These are phyloP conservation scores for Probosciger aterrimus DNA, from an alignment of 2,113 vertebrate genomes.

Conservation along the genomic window DNA sequence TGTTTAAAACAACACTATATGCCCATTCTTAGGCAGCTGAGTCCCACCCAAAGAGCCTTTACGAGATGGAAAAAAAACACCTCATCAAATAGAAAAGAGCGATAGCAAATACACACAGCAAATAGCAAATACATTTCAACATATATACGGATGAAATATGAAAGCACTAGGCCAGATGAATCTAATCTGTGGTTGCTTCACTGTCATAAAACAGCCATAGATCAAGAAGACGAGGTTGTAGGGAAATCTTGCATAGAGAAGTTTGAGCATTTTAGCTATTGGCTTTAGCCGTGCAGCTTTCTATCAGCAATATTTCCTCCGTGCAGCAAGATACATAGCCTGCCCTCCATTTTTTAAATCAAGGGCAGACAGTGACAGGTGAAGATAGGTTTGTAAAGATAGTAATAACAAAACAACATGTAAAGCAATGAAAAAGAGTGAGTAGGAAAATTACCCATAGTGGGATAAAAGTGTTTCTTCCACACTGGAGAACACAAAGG, in stretches of 20 bases:
- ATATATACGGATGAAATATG: constrained; percentile 45
- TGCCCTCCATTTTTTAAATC: constrained; percentile 16
- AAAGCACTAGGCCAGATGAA: constrained; percentile 48
- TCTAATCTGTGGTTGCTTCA: constrained; percentile 46
- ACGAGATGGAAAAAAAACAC: background rate
- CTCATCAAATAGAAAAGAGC: background rate
- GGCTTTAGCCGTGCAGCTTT: constrained; percentile 18
- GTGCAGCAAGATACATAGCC: background rate
- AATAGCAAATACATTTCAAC: constrained; percentile 17
- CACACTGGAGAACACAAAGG: background rate
- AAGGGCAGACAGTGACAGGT: constrained; percentile 4
- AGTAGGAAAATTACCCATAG: background rate
- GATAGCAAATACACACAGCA: background rate
- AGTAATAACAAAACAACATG: constrained; percentile 21
- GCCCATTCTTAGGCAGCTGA: background rate
- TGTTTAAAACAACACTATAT: background rate
- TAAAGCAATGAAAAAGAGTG: constrained; percentile 11
- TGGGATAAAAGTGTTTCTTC: background rate
- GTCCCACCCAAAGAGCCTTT: background rate
- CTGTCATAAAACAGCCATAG: constrained; percentile 44
- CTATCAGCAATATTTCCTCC: constrained; percentile 23
- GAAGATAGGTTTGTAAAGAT: constrained; percentile 19
- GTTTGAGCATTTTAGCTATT: constrained; percentile 14
- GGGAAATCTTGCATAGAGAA: constrained; percentile 10
- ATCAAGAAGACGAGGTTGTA: constrained; percentile 36